phyloP scores from a whole-genome alignment of 1,140 invertebrate genomes.

The Zaprionus gabonicus region DNA sequence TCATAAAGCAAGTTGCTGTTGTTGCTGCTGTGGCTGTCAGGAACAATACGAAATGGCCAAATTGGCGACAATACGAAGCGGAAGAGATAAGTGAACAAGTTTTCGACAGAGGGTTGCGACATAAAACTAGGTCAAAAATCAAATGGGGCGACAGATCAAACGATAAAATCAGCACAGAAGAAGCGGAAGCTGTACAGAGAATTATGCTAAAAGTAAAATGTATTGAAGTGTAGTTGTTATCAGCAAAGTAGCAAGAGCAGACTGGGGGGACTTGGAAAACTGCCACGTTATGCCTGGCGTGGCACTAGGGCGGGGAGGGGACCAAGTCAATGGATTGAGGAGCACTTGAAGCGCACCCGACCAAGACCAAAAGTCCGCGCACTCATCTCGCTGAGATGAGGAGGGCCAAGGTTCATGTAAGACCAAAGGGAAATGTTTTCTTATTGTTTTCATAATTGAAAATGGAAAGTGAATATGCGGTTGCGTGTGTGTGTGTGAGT shows the following conservation, averaged over 20 bases:
- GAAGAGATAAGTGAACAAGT: conserved; percentile 56
- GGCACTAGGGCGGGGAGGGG: not conserved
- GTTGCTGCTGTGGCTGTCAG: conserved; percentile 13
- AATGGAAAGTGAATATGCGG: conserved; percentile 67
- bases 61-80: conserved; percentile 20
- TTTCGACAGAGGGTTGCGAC: conserved; percentile 26
- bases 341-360: conserved; percentile 57
- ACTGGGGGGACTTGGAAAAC: conserved; percentile 16
- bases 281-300: conserved; percentile 17
- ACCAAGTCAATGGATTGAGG: conserved; percentile 49
- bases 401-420: conserved; percentile 25
- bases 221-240: conserved; percentile 1
- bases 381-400: conserved; percentile 2
- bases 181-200: conserved; percentile 2
- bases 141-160: conserved; percentile 59
- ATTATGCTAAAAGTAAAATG: conserved; percentile 15
- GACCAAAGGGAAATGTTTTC: conserved; percentile 49
- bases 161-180: conserved; percentile 33
- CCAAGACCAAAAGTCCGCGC: conserved; percentile 15
- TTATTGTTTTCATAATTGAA: conserved; percentile 71
- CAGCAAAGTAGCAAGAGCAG: not conserved
- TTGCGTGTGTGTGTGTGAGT: conserved; percentile 2
- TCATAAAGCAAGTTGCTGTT: conserved; percentile 29
- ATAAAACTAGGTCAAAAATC: conserved; percentile 59
- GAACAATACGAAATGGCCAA: conserved; percentile 34